Percentiles rank a stretch among this genome's conserved stretches.
Evolutionary conservation across 2,888 invertebrate species (phyloP).

Genomic region (Stenodera caucasica): DNA sequence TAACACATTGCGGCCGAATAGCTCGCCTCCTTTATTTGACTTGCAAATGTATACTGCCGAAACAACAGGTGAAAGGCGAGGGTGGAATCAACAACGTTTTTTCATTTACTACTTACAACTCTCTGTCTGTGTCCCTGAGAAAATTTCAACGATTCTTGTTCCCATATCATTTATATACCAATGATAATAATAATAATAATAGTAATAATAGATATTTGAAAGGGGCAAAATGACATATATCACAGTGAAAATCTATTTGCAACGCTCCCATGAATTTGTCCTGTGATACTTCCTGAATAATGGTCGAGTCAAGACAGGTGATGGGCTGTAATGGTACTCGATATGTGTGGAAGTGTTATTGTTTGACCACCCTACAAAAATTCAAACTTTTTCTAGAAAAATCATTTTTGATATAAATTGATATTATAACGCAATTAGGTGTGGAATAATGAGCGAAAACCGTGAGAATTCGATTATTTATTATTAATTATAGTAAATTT

Average conservation of each 20-base stretch:
- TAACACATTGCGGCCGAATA: constrained; percentile 19
- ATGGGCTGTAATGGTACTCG: constrained; percentile 14
- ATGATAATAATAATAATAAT: too few species aligned
- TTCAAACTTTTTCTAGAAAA: not conserved
- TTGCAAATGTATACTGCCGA: constrained; percentile 21
- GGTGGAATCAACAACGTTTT: constrained; percentile 16
- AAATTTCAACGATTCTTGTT: not conserved
- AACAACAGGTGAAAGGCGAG: constrained; percentile 30
- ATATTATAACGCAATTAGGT: not conserved
- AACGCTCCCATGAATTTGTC: constrained; percentile 20
- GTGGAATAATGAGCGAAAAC: not conserved
- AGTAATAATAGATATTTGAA: not conserved
- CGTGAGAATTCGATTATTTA: not conserved
- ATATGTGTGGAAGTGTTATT: not conserved
- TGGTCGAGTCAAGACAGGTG: constrained; percentile 19
- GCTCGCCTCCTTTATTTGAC: constrained; percentile 20
- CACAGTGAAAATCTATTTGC: constrained; percentile 20
- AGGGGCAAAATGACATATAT: constrained; percentile 9
- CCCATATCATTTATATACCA: not conserved
- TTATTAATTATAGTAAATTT: not conserved
- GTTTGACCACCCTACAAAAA: not conserved
- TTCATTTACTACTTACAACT: not conserved
- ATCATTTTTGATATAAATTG: not conserved
- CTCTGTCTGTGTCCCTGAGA: not conserved
- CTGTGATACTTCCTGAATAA: constrained; percentile 27